Evolutionary conservation across 2,113 vertebrate genomes (phyloP).

Genomic region (Dasyprocta punctata): DNA sequence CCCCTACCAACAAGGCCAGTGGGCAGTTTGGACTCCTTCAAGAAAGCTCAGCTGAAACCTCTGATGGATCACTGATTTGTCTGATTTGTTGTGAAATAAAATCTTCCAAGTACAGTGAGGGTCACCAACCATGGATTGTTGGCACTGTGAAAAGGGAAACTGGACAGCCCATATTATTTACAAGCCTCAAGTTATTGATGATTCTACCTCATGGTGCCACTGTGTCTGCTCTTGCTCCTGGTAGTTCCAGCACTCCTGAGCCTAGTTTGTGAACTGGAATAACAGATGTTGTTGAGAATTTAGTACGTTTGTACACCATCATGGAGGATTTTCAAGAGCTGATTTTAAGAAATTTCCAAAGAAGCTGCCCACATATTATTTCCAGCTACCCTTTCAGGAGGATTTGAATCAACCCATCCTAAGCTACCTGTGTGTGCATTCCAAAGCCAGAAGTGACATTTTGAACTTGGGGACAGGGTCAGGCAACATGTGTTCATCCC

Average conservation of each 20-base stretch:
- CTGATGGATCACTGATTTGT: slow-evolving; percentile 93
- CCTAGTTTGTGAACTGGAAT: slow-evolving; percentile 78
- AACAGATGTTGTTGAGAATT: slow-evolving; percentile 74
- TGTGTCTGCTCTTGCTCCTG: slow-evolving; percentile 81
- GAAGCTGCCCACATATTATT: slow-evolving; percentile 9
- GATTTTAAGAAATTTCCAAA: slow-evolving; percentile 54
- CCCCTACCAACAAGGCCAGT: slow-evolving; percentile 92
- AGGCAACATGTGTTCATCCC: not conserved
- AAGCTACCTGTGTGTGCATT: slow-evolving; percentile 46
- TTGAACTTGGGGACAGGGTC: not conserved
- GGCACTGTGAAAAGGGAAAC: slow-evolving; percentile 94
- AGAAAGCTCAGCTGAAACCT: slow-evolving; percentile 93
- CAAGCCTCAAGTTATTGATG: slow-evolving; percentile 95
- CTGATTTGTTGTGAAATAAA: slow-evolving; percentile 95
- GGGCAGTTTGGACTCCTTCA: slow-evolving; percentile 92
- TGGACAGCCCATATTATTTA: slow-evolving; percentile 93
- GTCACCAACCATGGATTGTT: slow-evolving; percentile 93
- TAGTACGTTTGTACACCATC: slow-evolving; percentile 3
- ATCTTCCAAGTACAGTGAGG: slow-evolving; percentile 89
- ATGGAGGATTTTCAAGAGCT: not conserved
- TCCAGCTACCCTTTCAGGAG: not conserved
- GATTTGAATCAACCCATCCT: not conserved
- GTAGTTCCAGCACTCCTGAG: slow-evolving; percentile 85
- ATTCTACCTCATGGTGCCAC: slow-evolving; percentile 89
- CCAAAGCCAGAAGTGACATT: slow-evolving; percentile 43